These are phyloP conservation scores for Dusona sp. DNA, from an alignment of 2,888 invertebrate genomes.

Conservation along the genomic window DNA sequence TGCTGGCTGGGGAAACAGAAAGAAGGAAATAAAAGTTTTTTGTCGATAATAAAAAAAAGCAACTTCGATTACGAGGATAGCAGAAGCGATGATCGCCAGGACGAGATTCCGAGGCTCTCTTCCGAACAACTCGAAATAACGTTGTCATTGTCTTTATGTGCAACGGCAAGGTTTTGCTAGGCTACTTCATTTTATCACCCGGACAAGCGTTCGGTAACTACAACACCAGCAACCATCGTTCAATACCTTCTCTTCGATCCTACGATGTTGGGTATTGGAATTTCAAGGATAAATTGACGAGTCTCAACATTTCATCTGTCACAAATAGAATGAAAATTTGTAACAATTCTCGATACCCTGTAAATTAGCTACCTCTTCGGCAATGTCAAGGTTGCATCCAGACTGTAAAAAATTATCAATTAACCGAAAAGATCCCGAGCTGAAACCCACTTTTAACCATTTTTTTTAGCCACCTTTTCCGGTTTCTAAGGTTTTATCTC, in stretches of 20 bases:
- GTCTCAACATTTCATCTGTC: background rate
- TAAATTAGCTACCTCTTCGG: background rate
- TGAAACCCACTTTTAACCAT: no score
- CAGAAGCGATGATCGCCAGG: slow-evolving; percentile 46
- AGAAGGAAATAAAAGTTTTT: slow-evolving; percentile 47
- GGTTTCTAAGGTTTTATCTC: background rate
- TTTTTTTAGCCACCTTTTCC: background rate
- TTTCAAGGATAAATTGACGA: background rate
- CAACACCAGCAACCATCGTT: slow-evolving; percentile 38
- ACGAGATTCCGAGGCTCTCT: slow-evolving; percentile 47
- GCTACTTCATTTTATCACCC: slow-evolving; percentile 45
- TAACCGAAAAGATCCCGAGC: no score
- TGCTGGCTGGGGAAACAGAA: background rate
- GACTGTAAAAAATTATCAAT: no score
- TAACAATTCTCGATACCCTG: background rate
- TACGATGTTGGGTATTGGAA: background rate
- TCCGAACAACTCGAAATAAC: slow-evolving; percentile 19
- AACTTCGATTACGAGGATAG: slow-evolving; percentile 63
- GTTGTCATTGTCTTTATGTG: slow-evolving; percentile 50
- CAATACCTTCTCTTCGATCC: slow-evolving; percentile 17
- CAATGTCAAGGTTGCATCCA: no score
- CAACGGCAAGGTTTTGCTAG: background rate
- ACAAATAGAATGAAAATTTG: background rate
- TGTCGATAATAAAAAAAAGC: slow-evolving; percentile 53
- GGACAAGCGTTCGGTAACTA: slow-evolving; percentile 48